Evolutionary conservation across 2,113 vertebrate species (phyloP).

Genomic region (Centrocercus urophasianus): DNA sequence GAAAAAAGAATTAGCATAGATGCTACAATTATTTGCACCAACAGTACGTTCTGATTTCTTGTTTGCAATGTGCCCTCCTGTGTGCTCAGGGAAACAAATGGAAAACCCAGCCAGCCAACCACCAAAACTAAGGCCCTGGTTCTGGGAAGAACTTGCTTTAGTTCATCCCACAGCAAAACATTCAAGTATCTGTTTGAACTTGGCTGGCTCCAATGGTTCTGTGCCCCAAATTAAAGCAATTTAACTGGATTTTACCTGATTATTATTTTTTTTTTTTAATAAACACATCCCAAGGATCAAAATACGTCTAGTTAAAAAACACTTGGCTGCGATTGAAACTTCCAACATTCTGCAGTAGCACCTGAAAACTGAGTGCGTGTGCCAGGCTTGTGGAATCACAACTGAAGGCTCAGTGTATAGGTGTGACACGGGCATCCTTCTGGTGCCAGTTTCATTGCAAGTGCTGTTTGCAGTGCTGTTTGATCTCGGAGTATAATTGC

Average conservation of each 20-base stretch:
- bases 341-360: rapidly evolving
- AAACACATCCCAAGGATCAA: not conserved
- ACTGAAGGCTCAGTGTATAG: rapidly evolving
- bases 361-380: rapidly evolving
- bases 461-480: not conserved
- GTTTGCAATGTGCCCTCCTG: not conserved
- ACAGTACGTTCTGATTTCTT: not conserved
- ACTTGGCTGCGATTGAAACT: rapidly evolving
- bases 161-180: constrained; percentile 7
- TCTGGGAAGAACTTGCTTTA: not conserved
- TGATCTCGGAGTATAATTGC: constrained; percentile 12
- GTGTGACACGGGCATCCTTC: not conserved
- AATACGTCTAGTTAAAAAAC: not conserved
- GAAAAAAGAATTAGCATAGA: constrained; percentile 10
- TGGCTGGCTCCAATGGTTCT: constrained; percentile 16
- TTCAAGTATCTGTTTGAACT: not conserved
- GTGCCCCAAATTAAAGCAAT: not conserved
- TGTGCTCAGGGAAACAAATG: not conserved
- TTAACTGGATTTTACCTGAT: no score
- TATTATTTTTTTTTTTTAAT: not conserved
- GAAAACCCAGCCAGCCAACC: not conserved
- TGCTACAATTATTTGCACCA: not conserved
- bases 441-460: not conserved
- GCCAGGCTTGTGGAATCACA: rapidly evolving
- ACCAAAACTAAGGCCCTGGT: not conserved